phyloP scores from a whole-genome alignment of 2,113 vertebrate genomes.

The Regulus satrapa region DNA sequence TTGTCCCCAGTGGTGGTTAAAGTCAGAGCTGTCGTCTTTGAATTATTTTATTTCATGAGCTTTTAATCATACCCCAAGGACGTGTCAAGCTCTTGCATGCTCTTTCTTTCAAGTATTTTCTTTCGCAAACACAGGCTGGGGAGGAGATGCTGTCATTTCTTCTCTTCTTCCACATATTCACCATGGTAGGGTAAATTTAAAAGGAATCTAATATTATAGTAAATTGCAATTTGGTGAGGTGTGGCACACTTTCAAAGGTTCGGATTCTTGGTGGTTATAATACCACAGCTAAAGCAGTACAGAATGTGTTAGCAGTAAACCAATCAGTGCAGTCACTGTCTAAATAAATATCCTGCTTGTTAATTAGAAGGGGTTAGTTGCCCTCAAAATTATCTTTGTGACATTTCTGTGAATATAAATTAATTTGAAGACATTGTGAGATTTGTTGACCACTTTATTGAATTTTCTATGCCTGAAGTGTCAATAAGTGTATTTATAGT shows the following conservation, averaged over 20 bases:
- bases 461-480: neutral
- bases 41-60: neutral
- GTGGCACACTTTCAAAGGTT: neutral
- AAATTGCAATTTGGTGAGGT: neutral
- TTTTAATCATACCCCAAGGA: conserved; percentile 30
- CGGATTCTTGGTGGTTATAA: neutral
- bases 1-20: neutral
- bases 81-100: neutral
- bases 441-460: neutral
- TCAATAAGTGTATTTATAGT: neutral
- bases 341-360: neutral
- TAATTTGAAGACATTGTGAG: neutral
- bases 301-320: neutral
- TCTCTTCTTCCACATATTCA: neutral
- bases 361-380: neutral
- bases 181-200: neutral
- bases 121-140: neutral
- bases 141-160: neutral
- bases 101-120: neutral
- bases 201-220: neutral
- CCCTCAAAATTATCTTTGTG: neutral
- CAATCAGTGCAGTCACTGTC: neutral
- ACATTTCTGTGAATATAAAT: neutral
- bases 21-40: conserved; percentile 13
- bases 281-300: neutral